Evolutionary conservation across 1,140 invertebrate genomes (phyloP).

Genomic region (Trichoplusia ni): DNA sequence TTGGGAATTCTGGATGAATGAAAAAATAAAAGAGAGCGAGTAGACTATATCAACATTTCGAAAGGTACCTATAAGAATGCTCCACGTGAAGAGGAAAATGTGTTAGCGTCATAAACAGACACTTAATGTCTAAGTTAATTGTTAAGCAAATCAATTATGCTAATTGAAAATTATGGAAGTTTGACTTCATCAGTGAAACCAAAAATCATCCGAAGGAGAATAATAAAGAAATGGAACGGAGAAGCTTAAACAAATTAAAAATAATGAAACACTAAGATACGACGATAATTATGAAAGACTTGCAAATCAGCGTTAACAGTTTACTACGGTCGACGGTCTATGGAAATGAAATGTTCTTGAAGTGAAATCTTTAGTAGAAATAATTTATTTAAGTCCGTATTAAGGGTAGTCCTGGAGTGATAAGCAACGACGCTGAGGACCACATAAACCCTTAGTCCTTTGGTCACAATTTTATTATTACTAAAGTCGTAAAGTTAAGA

Average conservation of each 20-base stretch:
- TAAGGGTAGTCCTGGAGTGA: background rate
- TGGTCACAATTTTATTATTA: conserved; percentile 35
- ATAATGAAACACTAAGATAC: background rate
- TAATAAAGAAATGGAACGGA: background rate
- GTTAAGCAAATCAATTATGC: no score
- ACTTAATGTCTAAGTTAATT: no score
- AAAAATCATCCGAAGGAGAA: background rate
- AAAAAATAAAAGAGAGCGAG: no score
- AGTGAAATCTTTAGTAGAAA: background rate
- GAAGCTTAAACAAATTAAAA: conserved; percentile 1
- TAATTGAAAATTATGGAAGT: no score
- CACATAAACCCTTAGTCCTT: conserved; percentile 25
- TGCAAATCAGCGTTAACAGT: conserved; percentile 7
- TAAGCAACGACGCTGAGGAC: conserved; percentile 23
- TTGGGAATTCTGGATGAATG: no score
- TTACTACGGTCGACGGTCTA: conserved; percentile 5
- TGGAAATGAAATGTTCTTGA: conserved; percentile 20
- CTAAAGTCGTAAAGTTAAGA: conserved; percentile 33
- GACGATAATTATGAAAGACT: background rate
- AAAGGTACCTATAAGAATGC: no score
- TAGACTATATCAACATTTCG: no score
- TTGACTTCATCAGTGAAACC: no score
- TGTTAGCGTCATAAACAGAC: no score
- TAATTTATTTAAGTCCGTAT: conserved; percentile 13
- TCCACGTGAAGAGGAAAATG: no score